Evolutionary conservation across 2,113 vertebrate species (phyloP), one percentile per base, ranked within the genome.

Genomic region (Pyrgilauda ruficollis): DNA sequence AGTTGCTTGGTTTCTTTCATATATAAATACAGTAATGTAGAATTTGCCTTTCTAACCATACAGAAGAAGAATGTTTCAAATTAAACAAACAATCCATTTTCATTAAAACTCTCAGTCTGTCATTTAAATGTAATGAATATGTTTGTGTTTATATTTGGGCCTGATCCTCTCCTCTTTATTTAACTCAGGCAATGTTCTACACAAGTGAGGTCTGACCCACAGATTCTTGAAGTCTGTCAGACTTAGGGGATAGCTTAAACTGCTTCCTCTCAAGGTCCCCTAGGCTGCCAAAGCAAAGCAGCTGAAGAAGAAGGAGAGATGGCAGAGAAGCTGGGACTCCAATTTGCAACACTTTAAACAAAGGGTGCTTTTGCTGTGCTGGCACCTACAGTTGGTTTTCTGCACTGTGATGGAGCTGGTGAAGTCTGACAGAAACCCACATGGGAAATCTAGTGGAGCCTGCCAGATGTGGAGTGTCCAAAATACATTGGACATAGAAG

Each of bases 11-110:
- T 44, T 94, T 93, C 59, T 94, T 89, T 93, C 21, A 30, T 41
- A 22, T 69, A 59, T 83, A 37, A 90, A 46, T 91, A 59, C 43
- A 61, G 37, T 63, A 43, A 52, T 74, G 76, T 87, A 56, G 55
- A 91, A 52, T 88, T 96, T 91, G 63, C 56, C 21, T 89, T 93
- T 94, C 68, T 75, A 80, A 30, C 47, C 30, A 35, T 41, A 44
- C 19, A 63, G n/a, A 86, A 67, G 22, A 91, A 84, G 46, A 95
- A 64, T 56, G 68, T 80, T 83, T 96, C 62, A 86, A 86, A 88
- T 94, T 63, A 90, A 94, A 92, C n/a, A 80, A 87, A 80, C 52
- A 39, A 49, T 7, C 10, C 1, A 17, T 63, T 91, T 90, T 90
- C 10, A 17, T 85, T 84, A 46, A 88, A 88, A 84, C 70, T 24